Evolutionary conservation across 2,113 vertebrate genomes (phyloP).

Genomic region (Macrotus californicus): DNA sequence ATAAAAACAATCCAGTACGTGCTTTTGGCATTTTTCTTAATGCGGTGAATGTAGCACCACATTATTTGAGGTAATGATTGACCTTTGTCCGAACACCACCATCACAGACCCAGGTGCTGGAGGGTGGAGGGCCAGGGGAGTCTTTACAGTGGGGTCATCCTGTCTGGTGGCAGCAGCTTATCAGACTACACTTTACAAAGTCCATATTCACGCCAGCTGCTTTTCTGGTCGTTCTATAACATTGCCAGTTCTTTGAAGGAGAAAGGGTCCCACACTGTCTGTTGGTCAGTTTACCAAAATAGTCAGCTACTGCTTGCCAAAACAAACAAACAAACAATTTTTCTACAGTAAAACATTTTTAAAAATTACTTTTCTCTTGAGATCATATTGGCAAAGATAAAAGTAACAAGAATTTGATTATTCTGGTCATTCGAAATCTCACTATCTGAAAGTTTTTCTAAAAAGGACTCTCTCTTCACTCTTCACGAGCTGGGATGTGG

Average conservation of each 20-base stretch:
- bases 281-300: neutral
- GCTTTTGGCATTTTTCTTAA: neutral
- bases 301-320: neutral
- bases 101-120: neutral
- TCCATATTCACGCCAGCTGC: neutral
- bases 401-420: neutral
- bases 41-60: neutral
- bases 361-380: neutral
- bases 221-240: neutral
- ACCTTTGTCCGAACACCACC: neutral
- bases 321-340: neutral
- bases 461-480: neutral
- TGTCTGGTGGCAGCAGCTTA: neutral
- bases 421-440: neutral
- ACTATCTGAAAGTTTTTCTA: neutral
- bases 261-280: neutral
- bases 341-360: neutral
- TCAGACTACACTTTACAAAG: neutral
- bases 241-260: neutral
- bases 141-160: neutral
- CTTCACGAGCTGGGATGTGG: neutral
- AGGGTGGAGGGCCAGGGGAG: fast-evolving
- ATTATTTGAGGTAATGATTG: constrained; percentile 35
- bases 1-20: constrained; percentile 40
- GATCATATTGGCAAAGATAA: neutral